Base-by-base conservation (phyloP, 2,113 vertebrate genomes). In the Rhombomys opimus region DNA sequence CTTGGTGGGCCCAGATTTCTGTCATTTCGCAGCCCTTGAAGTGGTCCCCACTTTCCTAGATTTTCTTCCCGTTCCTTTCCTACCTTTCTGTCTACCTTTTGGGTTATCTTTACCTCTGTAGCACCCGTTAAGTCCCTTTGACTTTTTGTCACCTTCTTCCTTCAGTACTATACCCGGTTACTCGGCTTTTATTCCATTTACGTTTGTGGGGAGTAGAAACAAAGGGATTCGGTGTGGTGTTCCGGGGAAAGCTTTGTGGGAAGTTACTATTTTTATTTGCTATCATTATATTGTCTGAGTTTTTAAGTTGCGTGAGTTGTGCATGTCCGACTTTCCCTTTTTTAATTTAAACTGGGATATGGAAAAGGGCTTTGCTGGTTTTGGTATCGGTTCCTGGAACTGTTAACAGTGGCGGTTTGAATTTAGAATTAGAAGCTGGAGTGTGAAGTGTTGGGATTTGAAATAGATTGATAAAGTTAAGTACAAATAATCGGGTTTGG, bases 401-500 rank as follows among this genome's bases (percentile, higher is more conserved):
- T 94, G 70, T 96, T 97, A 95, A 63, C 75, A 41, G 73, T 76
- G 90, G 67, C 50, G 0, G 63, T 93, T 96, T 95, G 92, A 68
- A 65, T 77, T 82, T 93, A 65, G 57, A 57, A 57, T 15, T 57
- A 57, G 85, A 95, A 88, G 80, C 25, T 88, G 94, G 59, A 86
- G 14, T 68, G 73, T 85, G 80, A 95, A 94, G 54, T n/a, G 18
- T 81, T 92, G 81, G 88, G 84, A 78, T 95, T 89, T 46, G 82
- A 94, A 80, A 52, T 95, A 30, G 76, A 54, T 68, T 90, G 68
- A 68, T 96, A 73, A 63, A 82, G 23, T 90, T 70, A 57, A 12
- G 59, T 88, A 68, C 61, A 23, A 7, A 27, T 80, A 91, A 30
- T 46, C 30, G 50, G 61, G 17, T 93, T 94, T 80, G 59, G 76